Base-by-base conservation (phyloP, 2,797 vertebrate genomes). In the Pampus argenteus region DNA sequence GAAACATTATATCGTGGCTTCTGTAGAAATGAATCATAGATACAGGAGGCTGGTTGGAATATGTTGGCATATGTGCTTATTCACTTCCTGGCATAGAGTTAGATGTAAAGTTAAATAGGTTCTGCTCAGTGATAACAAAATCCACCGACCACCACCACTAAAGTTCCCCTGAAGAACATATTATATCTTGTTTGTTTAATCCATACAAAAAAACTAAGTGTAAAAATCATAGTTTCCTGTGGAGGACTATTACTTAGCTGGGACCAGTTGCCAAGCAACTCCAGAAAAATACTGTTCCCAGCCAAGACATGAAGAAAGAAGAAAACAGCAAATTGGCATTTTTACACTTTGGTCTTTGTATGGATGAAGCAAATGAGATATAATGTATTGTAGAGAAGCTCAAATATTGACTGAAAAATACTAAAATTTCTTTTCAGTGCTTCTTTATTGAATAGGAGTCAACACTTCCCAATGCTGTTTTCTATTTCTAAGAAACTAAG, bases 11-110 rank as follows among this genome's bases (percentile, higher is more conserved):
- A 18, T 65, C 17, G 7, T 17, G 11, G 18, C 3, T 63, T 9
- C 25, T 42, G 9, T 26, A 10, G 18, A 4, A 50, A 15, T 74
- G 25, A 74, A 44, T 76, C 29, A 75, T 47, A 25, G 8, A 67
- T 54, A 25, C 45, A 20, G 36, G 36, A n/a, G n/a, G n/a, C n/a
- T n/a, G n/a, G n/a, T n/a, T n/a, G n/a, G n/a, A 68, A 74, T 49
- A 42, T 5, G 0, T 17, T 44, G 6, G 38, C 38, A 42, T 5
- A 42, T 2, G 15, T 40, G 38, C 15, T 40, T 14, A 40, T 40
- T 40, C 5, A 2, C 38, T 15, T 17, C 17, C 13, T 17, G 38
- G 38, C 6, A 1, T 8, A n/a, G 9, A 26, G 38, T 18, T 26
- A 44, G 9, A 26, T 28, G 23, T 13, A 6, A 45, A 4, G 40